Evolutionary conservation across 2,888 invertebrate genomes (phyloP).

Genomic region (Antheraea yamamai): DNA sequence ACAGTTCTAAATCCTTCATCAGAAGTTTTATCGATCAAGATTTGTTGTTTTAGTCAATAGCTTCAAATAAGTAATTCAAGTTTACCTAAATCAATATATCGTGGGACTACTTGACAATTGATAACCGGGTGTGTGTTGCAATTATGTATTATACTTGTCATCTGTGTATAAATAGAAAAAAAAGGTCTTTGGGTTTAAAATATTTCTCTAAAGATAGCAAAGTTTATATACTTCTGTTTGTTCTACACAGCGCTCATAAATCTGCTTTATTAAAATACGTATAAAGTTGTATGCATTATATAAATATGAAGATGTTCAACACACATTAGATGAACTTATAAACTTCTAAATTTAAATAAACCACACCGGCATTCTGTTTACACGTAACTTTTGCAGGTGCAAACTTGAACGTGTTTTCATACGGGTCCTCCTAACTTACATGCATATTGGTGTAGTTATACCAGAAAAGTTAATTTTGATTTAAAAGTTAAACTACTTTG

Average conservation of each 20-base stretch:
- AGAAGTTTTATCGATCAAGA: background rate
- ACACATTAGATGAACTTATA: background rate
- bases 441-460: slow-evolving; percentile 38
- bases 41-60: background rate
- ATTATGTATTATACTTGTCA: background rate
- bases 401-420: slow-evolving; percentile 35
- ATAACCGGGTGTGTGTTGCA: background rate
- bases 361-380: slow-evolving; percentile 36
- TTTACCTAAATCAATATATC: background rate
- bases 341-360: slow-evolving; percentile 26
- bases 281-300: background rate
- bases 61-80: background rate
- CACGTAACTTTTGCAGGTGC: slow-evolving; percentile 37
- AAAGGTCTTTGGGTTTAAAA: background rate
- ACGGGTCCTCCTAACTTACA: slow-evolving; percentile 39
- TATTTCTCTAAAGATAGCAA: background rate
- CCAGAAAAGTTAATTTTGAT: slow-evolving; percentile 40
- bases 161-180: background rate
- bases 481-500: slow-evolving; percentile 36
- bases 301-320: slow-evolving; percentile 13
- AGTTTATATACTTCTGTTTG: background rate
- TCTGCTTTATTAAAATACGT: background rate
- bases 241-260: background rate
- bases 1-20: background rate
- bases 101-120: too few species aligned